Conservation (phyloP, 2,888 invertebrate species). For the Melanostoma scalare region DNA sequence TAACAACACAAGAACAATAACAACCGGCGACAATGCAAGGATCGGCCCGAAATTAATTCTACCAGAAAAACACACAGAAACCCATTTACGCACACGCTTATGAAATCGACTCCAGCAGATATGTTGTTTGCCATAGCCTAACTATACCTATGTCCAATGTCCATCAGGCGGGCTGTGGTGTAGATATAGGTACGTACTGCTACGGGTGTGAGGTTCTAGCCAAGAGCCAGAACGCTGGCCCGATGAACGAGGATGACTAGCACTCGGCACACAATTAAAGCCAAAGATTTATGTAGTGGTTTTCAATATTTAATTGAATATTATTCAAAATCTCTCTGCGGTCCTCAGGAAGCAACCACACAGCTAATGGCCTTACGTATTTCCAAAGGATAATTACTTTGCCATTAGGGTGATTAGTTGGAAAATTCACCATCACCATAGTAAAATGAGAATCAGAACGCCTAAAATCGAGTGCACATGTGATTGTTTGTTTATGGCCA, state of each 20-base stretch:
- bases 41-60: slow-evolving; percentile 49
- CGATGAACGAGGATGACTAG: slow-evolving; percentile 1
- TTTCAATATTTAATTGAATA: slow-evolving; percentile 80
- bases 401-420: slow-evolving; percentile 81
- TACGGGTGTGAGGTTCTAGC: no score
- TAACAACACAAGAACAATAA: slow-evolving; percentile 41
- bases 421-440: slow-evolving; percentile 74
- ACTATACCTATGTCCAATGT: not conserved
- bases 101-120: slow-evolving; percentile 29
- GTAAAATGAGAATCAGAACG: not conserved
- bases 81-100: slow-evolving; percentile 30
- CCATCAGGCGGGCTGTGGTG: not conserved
- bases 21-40: slow-evolving; percentile 18
- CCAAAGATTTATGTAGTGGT: slow-evolving; percentile 80
- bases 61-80: slow-evolving; percentile 52
- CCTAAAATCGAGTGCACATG: not conserved
- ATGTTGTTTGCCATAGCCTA: slow-evolving; percentile 12
- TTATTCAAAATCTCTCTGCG: slow-evolving; percentile 78
- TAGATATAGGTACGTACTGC: no score
- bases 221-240: no score
- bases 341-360: slow-evolving; percentile 80
- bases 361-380: slow-evolving; percentile 79
- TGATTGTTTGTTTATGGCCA: not conserved
- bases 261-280: slow-evolving; percentile 75
- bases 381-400: slow-evolving; percentile 80